Base-by-base conservation (phyloP, 2,888 invertebrate species). In the Dryomyza anilis region DNA sequence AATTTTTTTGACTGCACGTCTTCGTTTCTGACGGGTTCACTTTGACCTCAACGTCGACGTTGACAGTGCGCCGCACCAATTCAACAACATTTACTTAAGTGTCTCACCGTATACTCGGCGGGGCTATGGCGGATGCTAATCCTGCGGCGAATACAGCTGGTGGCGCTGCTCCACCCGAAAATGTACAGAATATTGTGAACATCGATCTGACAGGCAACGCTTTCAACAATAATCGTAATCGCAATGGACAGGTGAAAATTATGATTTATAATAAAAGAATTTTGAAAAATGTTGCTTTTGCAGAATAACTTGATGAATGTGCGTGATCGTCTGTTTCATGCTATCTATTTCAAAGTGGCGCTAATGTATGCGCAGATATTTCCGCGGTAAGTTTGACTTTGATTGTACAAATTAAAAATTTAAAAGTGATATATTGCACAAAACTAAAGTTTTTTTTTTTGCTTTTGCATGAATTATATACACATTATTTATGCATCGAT, bases 311-410 rank as follows among this genome's bases (percentile, higher is more conserved):
- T 94, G 69, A 89, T 93, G 76, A 92, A 91, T 84, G 93, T 96
- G 65, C 86, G 97, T 74, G 96, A 97, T 81, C 87, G 96, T 72
- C 85, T 98, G 62, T 98, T 98, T 82, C 95, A 97, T 85, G 96
- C 96, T 14, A 86, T 99, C 72, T 97, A 99, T 84, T 92, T 96
- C 80, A 91, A 95, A 81, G 91, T 93, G 72, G 94, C 98, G 3
- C 85, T 98, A 75, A 90, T 93, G 21, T 99, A 99, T 85, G 96
- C 96, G 46, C 87, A 94, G 75, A 90, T 93, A 62, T 93, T 98
- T 84, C 96, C 95, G 29, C 89, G 90, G 81, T 90, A 91, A 68
- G 87, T 93, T 29, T 50, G 87, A 94, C 94, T 48, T 92, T 93
- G n/a, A n/a, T n/a, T n/a, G n/a, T n/a, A n/a, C n/a, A n/a, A n/a